Conservation (phyloP, 2,888 invertebrate species). For the Limenitis camilla region DNA sequence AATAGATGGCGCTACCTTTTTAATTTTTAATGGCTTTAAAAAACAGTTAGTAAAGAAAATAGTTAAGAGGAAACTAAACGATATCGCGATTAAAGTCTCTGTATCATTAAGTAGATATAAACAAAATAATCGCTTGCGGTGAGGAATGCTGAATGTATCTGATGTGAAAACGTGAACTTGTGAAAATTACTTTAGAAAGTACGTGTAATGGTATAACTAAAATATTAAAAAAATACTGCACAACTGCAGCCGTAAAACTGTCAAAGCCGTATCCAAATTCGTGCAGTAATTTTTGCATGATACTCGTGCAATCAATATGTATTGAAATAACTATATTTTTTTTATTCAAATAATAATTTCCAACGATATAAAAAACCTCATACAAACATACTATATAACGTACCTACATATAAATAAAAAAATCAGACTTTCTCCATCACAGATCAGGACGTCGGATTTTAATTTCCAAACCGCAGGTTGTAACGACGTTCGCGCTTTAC, state of each 20-base stretch:
- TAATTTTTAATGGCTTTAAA: not conserved
- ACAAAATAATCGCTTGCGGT: slow-evolving; percentile 70
- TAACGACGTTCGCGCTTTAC: slow-evolving; percentile 67
- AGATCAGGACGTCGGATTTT: slow-evolving; percentile 65
- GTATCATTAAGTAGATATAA: slow-evolving; percentile 33
- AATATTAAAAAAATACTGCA: not conserved
- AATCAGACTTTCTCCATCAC: slow-evolving; percentile 30
- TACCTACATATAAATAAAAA: slow-evolving; percentile 1
- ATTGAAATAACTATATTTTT: too few relatives aligned
- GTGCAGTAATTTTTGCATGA: too few relatives aligned
- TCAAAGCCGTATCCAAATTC: too few relatives aligned
- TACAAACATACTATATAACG: not conserved
- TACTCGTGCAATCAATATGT: too few relatives aligned
- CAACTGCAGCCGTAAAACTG: not conserved
- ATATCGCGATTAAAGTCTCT: slow-evolving; percentile 10
- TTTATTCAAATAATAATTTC: not conserved
- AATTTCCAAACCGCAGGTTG: slow-evolving; percentile 72
- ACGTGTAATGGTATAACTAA: too few relatives aligned
- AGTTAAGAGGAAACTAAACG: slow-evolving; percentile 9
- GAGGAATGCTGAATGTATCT: slow-evolving; percentile 49
- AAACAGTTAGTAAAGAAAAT: not conserved
- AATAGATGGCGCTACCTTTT: not conserved
- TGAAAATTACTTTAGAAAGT: slow-evolving; percentile 35
- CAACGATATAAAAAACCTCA: not conserved
- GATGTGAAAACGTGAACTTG: slow-evolving; percentile 64